A percentile compares a stretch with the other conserved stretches of the same genome.
These are phyloP conservation scores for Operophtera brumata DNA, from an alignment of 2,888 invertebrate species.

Conservation along the genomic window DNA sequence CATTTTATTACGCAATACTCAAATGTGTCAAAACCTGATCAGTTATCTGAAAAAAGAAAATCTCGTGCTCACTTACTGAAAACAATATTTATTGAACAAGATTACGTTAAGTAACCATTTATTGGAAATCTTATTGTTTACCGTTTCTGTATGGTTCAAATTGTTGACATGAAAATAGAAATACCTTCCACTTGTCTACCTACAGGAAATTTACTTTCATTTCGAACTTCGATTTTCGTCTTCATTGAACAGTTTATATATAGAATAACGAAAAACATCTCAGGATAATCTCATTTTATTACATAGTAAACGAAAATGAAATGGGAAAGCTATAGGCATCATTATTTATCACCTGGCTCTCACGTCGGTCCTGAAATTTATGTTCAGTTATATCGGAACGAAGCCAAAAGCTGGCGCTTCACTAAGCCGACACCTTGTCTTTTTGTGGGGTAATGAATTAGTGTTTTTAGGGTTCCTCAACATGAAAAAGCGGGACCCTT, in stretches of 20 bases:
- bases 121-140: neutral
- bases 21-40: too few species aligned
- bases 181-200: conserved; percentile 1
- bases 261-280: conserved; percentile 14
- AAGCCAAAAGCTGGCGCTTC: conserved; percentile 56
- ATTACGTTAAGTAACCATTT: neutral
- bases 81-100: neutral
- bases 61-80: too few species aligned
- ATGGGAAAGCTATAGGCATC: conserved; percentile 19
- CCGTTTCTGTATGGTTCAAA: neutral
- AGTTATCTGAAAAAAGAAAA: too few species aligned
- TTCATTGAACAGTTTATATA: conserved; percentile 17
- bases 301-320: conserved; percentile 19
- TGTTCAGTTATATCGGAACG: conserved; percentile 48
- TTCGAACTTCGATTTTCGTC: conserved; percentile 13
- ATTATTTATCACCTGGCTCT: conserved; percentile 48
- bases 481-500: too few species aligned
- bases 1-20: too few species aligned
- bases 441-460: conserved; percentile 23
- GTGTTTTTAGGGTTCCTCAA: too few species aligned
- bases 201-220: conserved; percentile 14
- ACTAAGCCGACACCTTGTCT: conserved; percentile 52
- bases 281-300: conserved; percentile 17
- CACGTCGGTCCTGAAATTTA: conserved; percentile 52
- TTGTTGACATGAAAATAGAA: conserved; percentile 5